A percentile compares a stretch with the other conserved stretches of the same genome.
These are phyloP conservation scores for Rhadinocentrus ornatus DNA, from an alignment of 2,797 vertebrate genomes.

Conservation along the genomic window DNA sequence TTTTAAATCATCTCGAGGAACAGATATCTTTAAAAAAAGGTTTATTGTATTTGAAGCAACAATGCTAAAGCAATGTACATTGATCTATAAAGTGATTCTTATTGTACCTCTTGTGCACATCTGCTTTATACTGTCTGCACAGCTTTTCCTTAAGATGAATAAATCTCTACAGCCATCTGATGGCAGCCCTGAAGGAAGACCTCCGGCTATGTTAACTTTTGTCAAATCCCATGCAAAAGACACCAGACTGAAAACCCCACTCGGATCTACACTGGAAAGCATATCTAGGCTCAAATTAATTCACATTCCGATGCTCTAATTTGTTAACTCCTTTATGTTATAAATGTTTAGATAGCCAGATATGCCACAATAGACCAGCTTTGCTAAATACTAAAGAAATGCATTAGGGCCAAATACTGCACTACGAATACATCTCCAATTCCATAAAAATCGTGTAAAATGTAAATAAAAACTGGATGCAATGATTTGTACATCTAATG, in stretches of 20 bases:
- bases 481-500: no score
- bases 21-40: neutral
- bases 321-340: neutral
- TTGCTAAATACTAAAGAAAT: neutral
- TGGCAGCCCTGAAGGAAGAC: constrained; percentile 16
- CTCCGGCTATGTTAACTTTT: constrained; percentile 5
- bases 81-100: constrained; percentile 7
- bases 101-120: constrained; percentile 8
- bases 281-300: neutral
- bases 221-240: constrained; percentile 22
- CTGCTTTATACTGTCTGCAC: constrained; percentile 8
- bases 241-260: constrained; percentile 3
- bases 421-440: no score
- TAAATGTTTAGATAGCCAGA: neutral
- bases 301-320: neutral
- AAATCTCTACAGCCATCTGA: constrained; percentile 9
- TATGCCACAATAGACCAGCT: neutral
- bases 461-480: no score
- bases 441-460: no score
- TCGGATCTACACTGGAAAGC: neutral
- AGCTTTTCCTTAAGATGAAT: constrained; percentile 13
- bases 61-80: constrained; percentile 1
- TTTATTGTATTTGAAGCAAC: neutral
- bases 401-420: no score
- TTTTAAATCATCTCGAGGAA: no score